These are phyloP conservation scores for Apocheima hispidaria DNA, from an alignment of 2,888 invertebrate genomes.

Conservation along the genomic window DNA sequence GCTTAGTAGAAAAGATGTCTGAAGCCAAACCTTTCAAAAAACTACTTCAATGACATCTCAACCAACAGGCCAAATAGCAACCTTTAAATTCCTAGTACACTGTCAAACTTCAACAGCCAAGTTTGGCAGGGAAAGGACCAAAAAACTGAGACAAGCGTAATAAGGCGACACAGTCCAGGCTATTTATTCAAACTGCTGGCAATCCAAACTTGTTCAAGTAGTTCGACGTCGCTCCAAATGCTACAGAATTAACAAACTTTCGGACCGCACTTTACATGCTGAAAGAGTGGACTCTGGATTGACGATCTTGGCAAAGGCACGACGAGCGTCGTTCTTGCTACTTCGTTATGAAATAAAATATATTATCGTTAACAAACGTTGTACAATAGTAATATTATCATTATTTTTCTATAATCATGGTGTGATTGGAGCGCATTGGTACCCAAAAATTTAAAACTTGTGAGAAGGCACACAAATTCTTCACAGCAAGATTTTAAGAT, in stretches of 20 bases:
- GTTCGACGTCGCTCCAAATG: conserved; percentile 58
- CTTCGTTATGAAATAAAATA: not conserved
- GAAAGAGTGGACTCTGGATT: conserved; percentile 26
- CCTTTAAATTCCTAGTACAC: not conserved
- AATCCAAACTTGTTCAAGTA: conserved; percentile 63
- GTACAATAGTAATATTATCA: too few relatives aligned
- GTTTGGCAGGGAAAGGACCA: conserved; percentile 15
- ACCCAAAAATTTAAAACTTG: too few relatives aligned
- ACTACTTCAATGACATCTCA: too few relatives aligned
- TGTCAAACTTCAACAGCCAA: conserved; percentile 26
- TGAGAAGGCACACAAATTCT: too few relatives aligned
- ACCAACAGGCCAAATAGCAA: not conserved
- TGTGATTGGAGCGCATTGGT: too few relatives aligned
- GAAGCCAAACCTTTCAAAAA: too few relatives aligned
- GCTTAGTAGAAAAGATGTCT: too few relatives aligned
- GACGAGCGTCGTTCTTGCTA: not conserved
- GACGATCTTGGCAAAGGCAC: conserved; percentile 24
- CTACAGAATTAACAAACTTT: conserved; percentile 72
- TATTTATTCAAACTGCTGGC: conserved; percentile 67
- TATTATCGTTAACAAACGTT: too few relatives aligned
- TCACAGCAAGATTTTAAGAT: too few relatives aligned
- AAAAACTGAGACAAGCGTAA: conserved; percentile 21
- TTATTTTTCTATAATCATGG: too few relatives aligned
- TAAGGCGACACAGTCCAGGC: conserved; percentile 39
- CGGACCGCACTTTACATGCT: conserved; percentile 25